Percentiles rank a stretch among this genome's conserved stretches.
phyloP scores from a whole-genome alignment of 2,113 vertebrate species.

The Peromyscus californicus region DNA sequence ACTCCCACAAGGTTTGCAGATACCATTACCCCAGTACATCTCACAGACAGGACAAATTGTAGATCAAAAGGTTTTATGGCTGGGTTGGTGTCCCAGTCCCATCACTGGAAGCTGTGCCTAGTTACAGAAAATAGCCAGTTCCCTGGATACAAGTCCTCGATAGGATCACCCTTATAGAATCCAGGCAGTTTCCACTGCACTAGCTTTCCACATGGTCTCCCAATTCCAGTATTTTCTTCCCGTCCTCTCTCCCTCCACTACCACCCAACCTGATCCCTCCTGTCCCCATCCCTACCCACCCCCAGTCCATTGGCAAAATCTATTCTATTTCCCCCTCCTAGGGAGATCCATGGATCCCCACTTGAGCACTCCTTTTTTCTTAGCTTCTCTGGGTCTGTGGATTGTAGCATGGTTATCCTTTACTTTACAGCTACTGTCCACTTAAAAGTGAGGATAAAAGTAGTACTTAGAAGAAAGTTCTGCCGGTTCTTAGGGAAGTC shows the following conservation, averaged over 20 bases:
- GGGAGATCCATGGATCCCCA: background rate
- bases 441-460: background rate
- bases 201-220: background rate
- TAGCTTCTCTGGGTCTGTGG: background rate
- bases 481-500: background rate
- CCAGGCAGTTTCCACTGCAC: background rate
- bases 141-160: background rate
- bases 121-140: background rate
- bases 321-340: background rate
- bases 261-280: background rate
- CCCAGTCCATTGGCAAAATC: background rate
- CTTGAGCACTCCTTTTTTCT: background rate
- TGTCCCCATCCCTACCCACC: background rate
- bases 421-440: background rate
- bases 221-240: background rate
- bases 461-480: accelerated
- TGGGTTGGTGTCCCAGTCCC: background rate
- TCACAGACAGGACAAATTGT: background rate
- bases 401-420: background rate
- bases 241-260: background rate
- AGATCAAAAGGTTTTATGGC: background rate
- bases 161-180: background rate
- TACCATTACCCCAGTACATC: background rate
- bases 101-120: background rate
- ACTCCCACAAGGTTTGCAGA: background rate